Percentiles rank a stretch among this genome's conserved stretches.
Conservation (phyloP, 2,888 invertebrate genomes). For the Coelogynopora nodosa region DNA sequence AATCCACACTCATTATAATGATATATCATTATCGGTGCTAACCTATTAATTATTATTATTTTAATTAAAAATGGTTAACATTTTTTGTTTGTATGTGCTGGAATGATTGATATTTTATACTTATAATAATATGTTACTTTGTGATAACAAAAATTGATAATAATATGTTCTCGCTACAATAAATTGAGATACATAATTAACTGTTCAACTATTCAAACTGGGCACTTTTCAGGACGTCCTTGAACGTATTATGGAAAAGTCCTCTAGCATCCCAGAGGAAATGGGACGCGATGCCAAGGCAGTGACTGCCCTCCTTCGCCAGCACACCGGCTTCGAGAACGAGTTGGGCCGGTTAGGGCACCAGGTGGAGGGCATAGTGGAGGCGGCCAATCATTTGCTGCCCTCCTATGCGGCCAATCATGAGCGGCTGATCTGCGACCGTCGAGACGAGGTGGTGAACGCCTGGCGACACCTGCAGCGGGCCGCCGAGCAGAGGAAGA, state of each 20-base stretch:
- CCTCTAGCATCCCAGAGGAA: constrained; percentile 43
- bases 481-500: constrained; percentile 61
- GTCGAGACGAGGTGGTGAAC: constrained; percentile 85
- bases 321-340: constrained; percentile 94
- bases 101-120: too few relatives aligned
- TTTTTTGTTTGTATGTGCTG: too few relatives aligned
- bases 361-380: constrained; percentile 52
- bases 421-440: constrained; percentile 89
- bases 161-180: too few relatives aligned
- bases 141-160: too few relatives aligned
- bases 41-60: too few relatives aligned
- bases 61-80: too few relatives aligned
- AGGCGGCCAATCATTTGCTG: constrained; percentile 74
- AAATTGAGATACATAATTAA: too few relatives aligned
- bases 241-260: constrained; percentile 45
- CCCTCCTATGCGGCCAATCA: constrained; percentile 95
- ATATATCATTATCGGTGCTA: too few relatives aligned
- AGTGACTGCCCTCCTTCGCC: constrained; percentile 87
- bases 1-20: too few relatives aligned
- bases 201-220: too few relatives aligned
- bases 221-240: constrained; percentile 62
- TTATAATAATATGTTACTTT: too few relatives aligned
- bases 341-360: constrained; percentile 83
- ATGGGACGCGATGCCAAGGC: constrained; percentile 80
- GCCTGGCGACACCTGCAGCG: constrained; percentile 88